Conservation (phyloP, 2,113 vertebrate genomes). For the Emberiza fucata region DNA sequence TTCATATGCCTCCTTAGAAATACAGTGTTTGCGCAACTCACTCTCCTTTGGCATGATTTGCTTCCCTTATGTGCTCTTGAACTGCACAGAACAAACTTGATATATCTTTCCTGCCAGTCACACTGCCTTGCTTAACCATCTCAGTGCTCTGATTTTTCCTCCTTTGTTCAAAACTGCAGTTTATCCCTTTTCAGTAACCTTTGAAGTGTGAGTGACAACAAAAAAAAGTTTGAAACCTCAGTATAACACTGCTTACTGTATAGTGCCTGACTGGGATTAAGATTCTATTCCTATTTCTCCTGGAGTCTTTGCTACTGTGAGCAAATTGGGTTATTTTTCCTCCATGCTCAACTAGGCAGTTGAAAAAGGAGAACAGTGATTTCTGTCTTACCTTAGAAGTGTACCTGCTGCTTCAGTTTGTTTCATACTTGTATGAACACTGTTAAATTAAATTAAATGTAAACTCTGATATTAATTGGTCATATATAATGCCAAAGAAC, state of each 20-base stretch:
- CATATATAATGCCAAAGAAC: neutral
- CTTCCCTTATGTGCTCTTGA: neutral
- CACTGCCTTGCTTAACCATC: neutral
- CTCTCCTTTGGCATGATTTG: neutral
- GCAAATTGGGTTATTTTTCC: neutral
- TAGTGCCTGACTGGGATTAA: neutral
- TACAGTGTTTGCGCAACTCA: neutral
- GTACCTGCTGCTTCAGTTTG: neutral
- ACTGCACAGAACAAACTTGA: neutral
- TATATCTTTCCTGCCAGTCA: neutral
- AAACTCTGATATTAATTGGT: neutral
- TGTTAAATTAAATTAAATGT: neutral
- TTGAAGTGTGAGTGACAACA: neutral
- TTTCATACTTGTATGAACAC: neutral
- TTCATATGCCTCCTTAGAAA: neutral
- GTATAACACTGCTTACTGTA: neutral
- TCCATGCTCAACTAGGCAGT: neutral
- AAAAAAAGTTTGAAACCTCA: neutral
- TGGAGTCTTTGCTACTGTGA: neutral
- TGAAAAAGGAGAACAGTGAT: neutral
- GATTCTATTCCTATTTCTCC: neutral
- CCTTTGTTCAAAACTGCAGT: neutral
- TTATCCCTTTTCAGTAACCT: neutral
- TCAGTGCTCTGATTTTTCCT: neutral
- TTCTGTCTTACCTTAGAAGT: neutral